phyloP scores from a whole-genome alignment of 1,140 invertebrate species.

The Drosophila repletoides region DNA sequence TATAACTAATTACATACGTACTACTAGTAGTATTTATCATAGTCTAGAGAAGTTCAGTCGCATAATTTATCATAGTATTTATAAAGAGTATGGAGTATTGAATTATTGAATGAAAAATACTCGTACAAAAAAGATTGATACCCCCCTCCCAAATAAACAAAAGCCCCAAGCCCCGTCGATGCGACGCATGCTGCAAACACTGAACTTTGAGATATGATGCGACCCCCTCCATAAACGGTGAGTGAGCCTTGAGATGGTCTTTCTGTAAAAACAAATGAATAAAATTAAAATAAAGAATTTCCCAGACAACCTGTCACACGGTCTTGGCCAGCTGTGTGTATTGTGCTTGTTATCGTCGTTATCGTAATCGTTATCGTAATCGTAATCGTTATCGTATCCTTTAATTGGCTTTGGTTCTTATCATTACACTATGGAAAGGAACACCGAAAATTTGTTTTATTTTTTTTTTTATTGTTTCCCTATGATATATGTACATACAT shows the following conservation, averaged over 20 bases:
- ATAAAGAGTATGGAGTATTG: neutral
- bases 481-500: conserved; percentile 17
- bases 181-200: conserved; percentile 27
- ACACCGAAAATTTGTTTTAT: conserved; percentile 28
- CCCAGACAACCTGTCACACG: conserved; percentile 10
- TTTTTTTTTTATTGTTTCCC: conserved; percentile 1
- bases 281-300: neutral
- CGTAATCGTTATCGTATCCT: conserved; percentile 25
- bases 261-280: conserved; percentile 4
- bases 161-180: conserved; percentile 8
- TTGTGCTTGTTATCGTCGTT: conserved; percentile 34
- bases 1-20: neutral
- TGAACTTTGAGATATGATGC: conserved; percentile 25
- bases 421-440: conserved; percentile 35
- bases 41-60: conserved; percentile 21
- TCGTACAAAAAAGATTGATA: conserved; percentile 7
- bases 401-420: conserved; percentile 36
- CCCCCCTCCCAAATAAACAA: neutral
- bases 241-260: conserved; percentile 28
- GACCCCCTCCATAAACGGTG: conserved; percentile 32
- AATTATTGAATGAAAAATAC: conserved; percentile 1
- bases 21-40: conserved; percentile 19
- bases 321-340: conserved; percentile 21
- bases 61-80: conserved; percentile 2
- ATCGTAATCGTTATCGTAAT: conserved; percentile 48